A percentile compares a stretch with the other conserved stretches of the same genome.
phyloP scores from a whole-genome alignment of 2,113 vertebrate species.

The Potamarius usumacintae region DNA sequence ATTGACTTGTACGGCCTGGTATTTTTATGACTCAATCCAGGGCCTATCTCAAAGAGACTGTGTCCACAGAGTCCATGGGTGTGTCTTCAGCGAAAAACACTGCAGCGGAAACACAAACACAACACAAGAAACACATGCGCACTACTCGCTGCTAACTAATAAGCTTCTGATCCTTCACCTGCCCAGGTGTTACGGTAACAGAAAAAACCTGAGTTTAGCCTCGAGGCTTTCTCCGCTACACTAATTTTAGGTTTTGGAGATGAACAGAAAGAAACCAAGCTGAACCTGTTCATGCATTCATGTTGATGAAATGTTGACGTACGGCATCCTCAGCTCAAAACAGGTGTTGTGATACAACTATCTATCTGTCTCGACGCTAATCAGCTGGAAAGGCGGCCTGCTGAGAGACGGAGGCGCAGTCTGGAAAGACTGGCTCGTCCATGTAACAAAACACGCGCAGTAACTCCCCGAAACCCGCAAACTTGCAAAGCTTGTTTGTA shows the following conservation, averaged over 20 bases:
- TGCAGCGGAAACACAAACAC: no score
- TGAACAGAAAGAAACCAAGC: neutral
- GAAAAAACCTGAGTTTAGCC: neutral
- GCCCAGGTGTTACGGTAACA: neutral
- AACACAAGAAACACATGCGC: neutral
- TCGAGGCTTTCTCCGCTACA: neutral
- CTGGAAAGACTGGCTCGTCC: constrained; percentile 54
- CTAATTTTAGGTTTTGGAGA: neutral
- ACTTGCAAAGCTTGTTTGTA: constrained; percentile 54
- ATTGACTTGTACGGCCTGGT: neutral
- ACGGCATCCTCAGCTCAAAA: neutral
- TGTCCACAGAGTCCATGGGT: neutral
- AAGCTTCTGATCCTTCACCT: neutral
- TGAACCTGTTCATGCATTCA: neutral
- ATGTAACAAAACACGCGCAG: constrained; percentile 47
- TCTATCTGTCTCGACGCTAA: constrained; percentile 19
- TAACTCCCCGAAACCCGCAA: constrained; percentile 56
- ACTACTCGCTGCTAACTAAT: neutral
- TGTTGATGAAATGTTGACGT: neutral
- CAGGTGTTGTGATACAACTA: no score
- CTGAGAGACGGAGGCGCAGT: neutral
- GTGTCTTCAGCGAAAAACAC: neutral
- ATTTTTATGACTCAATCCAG: neutral
- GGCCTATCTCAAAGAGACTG: neutral
- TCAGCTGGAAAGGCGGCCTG: constrained; percentile 14